A percentile compares a stretch with the other conserved stretches of the same genome.
Evolutionary conservation across 2,113 vertebrate genomes (phyloP).

Genomic region (Bubo scandiacus): DNA sequence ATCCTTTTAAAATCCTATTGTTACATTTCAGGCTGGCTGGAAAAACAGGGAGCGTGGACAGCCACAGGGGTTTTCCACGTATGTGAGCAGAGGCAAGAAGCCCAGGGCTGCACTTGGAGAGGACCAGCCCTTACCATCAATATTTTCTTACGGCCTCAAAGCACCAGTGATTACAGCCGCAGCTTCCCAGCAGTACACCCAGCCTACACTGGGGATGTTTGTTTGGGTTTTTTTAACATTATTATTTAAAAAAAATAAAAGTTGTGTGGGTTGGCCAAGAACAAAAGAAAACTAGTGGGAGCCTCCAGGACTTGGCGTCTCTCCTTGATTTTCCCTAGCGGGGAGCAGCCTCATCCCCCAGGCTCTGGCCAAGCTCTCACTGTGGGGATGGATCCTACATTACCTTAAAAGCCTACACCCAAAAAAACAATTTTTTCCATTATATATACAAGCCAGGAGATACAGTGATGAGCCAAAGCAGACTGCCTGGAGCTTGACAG

Average conservation of each 20-base stretch:
- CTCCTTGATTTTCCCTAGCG: accelerated
- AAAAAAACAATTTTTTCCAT: accelerated
- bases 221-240: background rate
- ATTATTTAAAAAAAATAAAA: background rate
- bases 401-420: background rate
- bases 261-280: background rate
- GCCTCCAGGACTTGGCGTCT: background rate
- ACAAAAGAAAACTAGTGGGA: background rate
- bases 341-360: background rate
- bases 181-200: background rate
- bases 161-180: accelerated
- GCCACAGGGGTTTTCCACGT: accelerated
- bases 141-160: background rate
- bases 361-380: background rate
- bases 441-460: accelerated
- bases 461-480: accelerated
- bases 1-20: accelerated
- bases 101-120: too few relatives aligned
- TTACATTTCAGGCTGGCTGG: background rate
- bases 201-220: background rate
- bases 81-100: background rate
- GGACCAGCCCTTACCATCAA: background rate
- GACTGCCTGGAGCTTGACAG: accelerated
- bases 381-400: accelerated
- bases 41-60: accelerated